phyloP scores from a whole-genome alignment of 2,888 invertebrate genomes.

The Leptothorax acervorum region DNA sequence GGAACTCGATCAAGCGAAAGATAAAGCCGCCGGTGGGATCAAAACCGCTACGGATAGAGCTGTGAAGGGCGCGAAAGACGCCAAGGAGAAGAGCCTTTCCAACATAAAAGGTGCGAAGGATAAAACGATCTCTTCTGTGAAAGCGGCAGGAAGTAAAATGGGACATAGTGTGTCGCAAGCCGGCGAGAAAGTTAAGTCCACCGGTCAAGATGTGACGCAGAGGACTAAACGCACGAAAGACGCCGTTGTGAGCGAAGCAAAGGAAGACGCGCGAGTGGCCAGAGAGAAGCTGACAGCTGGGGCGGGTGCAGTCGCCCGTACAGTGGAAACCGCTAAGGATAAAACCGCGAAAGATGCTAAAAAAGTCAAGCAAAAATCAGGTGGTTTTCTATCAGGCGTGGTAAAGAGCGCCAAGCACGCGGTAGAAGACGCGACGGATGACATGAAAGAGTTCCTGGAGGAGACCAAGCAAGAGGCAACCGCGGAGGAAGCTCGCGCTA shows the following conservation, averaged over 20 bases:
- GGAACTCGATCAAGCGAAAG: slow-evolving; percentile 49
- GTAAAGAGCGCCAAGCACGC: slow-evolving; percentile 73
- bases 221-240: slow-evolving; percentile 19
- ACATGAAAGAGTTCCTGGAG: slow-evolving; percentile 76
- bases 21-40: slow-evolving; percentile 39
- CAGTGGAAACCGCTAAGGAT: slow-evolving; percentile 69
- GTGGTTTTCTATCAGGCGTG: slow-evolving; percentile 72
- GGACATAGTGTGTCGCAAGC: neutral
- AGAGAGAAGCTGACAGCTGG: slow-evolving; percentile 52
- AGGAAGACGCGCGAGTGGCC: slow-evolving; percentile 26
- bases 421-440: slow-evolving; percentile 73
- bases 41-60: neutral
- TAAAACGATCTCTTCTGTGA: slow-evolving; percentile 20
- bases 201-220: slow-evolving; percentile 21
- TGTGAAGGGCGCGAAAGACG: slow-evolving; percentile 34
- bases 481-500: slow-evolving; percentile 68
- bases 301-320: slow-evolving; percentile 59
- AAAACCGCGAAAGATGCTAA: slow-evolving; percentile 64
- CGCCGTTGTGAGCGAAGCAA: slow-evolving; percentile 5
- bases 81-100: slow-evolving; percentile 67
- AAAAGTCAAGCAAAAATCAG: slow-evolving; percentile 63
- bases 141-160: neutral
- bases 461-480: slow-evolving; percentile 75
- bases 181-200: slow-evolving; percentile 15
- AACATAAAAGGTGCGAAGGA: slow-evolving; percentile 38